phyloP scores from a whole-genome alignment of 2,888 invertebrate genomes.

The Ypsolopha sequella region DNA sequence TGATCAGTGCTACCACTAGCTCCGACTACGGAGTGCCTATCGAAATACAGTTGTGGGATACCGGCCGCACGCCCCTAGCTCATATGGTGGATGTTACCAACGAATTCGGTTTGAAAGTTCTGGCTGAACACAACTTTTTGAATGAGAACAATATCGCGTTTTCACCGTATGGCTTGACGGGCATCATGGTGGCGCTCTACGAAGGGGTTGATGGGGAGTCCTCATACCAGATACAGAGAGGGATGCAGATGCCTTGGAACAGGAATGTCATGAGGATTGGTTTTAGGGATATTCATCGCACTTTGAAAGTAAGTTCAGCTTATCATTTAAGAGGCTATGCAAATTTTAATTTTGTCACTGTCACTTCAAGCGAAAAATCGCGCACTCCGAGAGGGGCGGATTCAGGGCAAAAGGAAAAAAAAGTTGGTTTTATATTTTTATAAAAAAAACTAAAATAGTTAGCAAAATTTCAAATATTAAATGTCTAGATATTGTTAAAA shows the following conservation, averaged over 20 bases:
- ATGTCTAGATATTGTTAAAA: too few relatives aligned
- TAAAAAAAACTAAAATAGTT: too few relatives aligned
- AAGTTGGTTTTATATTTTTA: too few relatives aligned
- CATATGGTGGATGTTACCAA: constrained; percentile 86
- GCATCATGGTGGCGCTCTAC: constrained; percentile 82
- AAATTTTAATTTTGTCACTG: too few relatives aligned
- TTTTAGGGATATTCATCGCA: constrained; percentile 85
- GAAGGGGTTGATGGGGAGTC: constrained; percentile 84
- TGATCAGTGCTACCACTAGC: constrained; percentile 8
- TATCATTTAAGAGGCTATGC: too few relatives aligned
- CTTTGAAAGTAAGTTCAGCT: constrained; percentile 79
- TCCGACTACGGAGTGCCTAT: constrained; percentile 47
- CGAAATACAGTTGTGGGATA: constrained; percentile 59
- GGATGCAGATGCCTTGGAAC: constrained; percentile 79
- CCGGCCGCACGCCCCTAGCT: constrained; percentile 72
- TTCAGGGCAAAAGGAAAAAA: too few relatives aligned
- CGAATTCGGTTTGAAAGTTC: constrained; percentile 76
- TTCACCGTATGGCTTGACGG: constrained; percentile 86
- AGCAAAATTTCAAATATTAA: too few relatives aligned
- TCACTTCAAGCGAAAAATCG: too few relatives aligned
- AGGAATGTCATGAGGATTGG: constrained; percentile 81
- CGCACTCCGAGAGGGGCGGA: too few relatives aligned
- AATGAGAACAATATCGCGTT: constrained; percentile 86
- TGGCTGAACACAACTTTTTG: constrained; percentile 78
- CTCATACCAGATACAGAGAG: constrained; percentile 77